Evolutionary conservation across 2,888 invertebrate species (phyloP).

Genomic region (Caenorhabditis macrosperma): DNA sequence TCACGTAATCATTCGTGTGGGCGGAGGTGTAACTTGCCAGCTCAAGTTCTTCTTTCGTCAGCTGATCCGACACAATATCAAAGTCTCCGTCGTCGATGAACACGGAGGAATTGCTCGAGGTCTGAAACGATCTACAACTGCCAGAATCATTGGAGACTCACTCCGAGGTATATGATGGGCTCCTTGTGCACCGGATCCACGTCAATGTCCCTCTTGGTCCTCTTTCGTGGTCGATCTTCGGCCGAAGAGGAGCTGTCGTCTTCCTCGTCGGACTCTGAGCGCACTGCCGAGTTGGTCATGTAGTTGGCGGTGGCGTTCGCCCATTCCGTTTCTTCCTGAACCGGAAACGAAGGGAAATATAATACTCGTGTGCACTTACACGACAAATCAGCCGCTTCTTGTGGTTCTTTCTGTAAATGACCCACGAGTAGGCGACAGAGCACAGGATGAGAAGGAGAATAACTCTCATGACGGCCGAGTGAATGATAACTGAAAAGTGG

Average conservation of each 20-base stretch:
- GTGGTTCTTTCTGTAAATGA: constrained; percentile 69
- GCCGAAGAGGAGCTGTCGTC: constrained; percentile 24
- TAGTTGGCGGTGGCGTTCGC: constrained; percentile 32
- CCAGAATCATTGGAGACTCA: not conserved
- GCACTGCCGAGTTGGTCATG: constrained; percentile 47
- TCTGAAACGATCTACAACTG: constrained; percentile 31
- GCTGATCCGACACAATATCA: constrained; percentile 64
- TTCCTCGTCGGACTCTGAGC: constrained; percentile 37
- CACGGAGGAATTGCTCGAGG: constrained; percentile 54
- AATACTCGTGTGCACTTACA: constrained; percentile 23
- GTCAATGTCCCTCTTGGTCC: constrained; percentile 59
- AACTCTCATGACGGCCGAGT: constrained; percentile 31
- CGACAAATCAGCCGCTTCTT: constrained; percentile 67
- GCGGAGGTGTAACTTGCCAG: constrained; percentile 55
- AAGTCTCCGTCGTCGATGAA: constrained; percentile 72
- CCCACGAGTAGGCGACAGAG: constrained; percentile 61
- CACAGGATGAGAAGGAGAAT: constrained; percentile 40
- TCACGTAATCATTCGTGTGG: not conserved
- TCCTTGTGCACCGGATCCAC: constrained; percentile 67
- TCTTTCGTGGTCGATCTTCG: constrained; percentile 16
- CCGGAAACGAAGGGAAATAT: no score
- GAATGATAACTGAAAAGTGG: constrained; percentile 19
- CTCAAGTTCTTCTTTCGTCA: constrained; percentile 63
- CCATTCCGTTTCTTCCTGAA: constrained; percentile 70
- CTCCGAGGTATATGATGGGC: constrained; percentile 69